phyloP scores from a whole-genome alignment of 2,888 invertebrate genomes.

The Drosophila aldrichi region DNA sequence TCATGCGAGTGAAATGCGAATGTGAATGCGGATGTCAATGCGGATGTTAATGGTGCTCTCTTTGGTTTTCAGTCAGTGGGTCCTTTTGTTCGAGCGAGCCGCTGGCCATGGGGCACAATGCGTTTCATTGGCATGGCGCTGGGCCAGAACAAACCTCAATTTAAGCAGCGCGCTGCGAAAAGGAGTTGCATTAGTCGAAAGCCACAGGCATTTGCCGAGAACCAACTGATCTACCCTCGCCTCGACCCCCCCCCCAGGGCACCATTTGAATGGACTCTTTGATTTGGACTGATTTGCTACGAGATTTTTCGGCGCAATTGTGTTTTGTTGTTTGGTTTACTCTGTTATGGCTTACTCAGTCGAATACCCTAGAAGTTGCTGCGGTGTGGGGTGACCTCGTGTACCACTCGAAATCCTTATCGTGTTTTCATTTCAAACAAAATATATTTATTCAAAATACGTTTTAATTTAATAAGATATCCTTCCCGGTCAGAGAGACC shows the following conservation, averaged over 20 bases:
- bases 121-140: conserved; percentile 1
- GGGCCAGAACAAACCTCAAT: conserved; percentile 49
- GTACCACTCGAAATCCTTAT: neutral
- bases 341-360: neutral
- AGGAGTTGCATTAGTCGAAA: conserved; percentile 7
- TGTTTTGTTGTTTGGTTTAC: neutral
- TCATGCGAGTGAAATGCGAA: conserved; percentile 5
- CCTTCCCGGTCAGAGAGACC: neutral
- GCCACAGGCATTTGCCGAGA: conserved; percentile 4
- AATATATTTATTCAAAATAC: conserved; percentile 7
- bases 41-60: neutral
- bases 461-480: conserved; percentile 2
- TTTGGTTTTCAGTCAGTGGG: conserved; percentile 1
- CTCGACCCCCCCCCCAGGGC: neutral
- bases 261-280: neutral
- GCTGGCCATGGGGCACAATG: conserved; percentile 32
- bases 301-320: neutral
- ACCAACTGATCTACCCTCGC: conserved; percentile 3
- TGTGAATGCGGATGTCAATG: conserved; percentile 1
- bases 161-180: conserved; percentile 20
- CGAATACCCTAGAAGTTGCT: neutral
- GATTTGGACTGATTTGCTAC: neutral
- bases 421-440: neutral
- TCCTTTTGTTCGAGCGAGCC: conserved; percentile 36
- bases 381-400: neutral